These are phyloP conservation scores for Malurus leucopterus DNA, from an alignment of 2,797 vertebrate genomes.

Conservation along the genomic window DNA sequence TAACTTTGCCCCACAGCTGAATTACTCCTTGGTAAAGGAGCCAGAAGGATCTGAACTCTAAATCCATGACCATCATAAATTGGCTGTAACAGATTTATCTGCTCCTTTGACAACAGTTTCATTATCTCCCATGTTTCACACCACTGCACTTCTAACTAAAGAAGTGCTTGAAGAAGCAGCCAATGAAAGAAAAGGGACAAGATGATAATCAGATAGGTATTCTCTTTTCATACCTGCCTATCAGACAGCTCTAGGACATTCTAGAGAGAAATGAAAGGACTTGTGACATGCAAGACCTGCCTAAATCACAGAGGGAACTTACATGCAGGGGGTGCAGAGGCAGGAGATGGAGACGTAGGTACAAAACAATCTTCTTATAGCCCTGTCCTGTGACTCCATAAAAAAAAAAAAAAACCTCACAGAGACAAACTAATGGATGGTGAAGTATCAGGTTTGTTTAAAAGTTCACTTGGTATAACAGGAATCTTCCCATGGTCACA, in stretches of 20 bases:
- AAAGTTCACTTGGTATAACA: not conserved
- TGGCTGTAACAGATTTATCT: not conserved
- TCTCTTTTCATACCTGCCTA: not conserved
- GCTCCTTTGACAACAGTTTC: not conserved
- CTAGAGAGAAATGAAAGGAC: not conserved
- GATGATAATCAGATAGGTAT: not conserved
- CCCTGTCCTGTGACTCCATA: not conserved
- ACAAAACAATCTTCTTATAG: not conserved
- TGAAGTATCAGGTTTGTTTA: not conserved
- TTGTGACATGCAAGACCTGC: not conserved
- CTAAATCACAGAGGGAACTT: not conserved
- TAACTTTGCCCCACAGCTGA: not conserved
- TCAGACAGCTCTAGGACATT: not conserved
- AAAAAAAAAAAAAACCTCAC: not conserved
- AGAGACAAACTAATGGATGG: not conserved
- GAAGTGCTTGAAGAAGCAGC: not conserved
- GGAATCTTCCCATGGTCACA: not conserved
- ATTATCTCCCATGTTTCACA: not conserved
- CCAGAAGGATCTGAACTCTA: not conserved
- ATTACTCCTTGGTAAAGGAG: not conserved
- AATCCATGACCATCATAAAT: not conserved
- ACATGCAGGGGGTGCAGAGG: not conserved
- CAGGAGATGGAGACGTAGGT: rapidly evolving
- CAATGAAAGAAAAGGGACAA: not conserved
- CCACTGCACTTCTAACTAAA: not conserved